Conservation (phyloP, 2,888 invertebrate genomes). For the Clivina fossor region DNA sequence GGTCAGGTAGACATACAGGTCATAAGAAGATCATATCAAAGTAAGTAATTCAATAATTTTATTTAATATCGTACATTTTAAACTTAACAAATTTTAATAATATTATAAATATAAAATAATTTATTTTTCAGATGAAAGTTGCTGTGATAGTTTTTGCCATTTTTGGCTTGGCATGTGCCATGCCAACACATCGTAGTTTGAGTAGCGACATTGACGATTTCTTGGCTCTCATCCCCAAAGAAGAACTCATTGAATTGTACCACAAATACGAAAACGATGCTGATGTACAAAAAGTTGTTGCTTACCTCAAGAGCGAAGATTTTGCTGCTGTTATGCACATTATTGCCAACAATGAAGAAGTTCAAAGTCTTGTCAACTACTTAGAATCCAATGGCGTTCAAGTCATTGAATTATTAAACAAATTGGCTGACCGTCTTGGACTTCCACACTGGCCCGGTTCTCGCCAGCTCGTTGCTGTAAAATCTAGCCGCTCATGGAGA, state of each 20-base stretch:
- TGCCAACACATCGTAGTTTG: constrained; percentile 10
- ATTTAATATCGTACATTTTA: neutral
- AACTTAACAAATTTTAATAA: neutral
- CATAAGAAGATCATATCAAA: neutral
- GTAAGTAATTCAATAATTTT: neutral
- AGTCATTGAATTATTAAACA: constrained; percentile 8
- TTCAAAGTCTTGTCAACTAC: constrained; percentile 36
- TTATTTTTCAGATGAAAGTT: constrained; percentile 19
- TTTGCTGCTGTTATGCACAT: constrained; percentile 36
- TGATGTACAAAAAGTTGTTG: constrained; percentile 38
- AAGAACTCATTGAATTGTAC: constrained; percentile 35
- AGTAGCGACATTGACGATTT: constrained; percentile 31
- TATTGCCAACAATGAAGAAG: constrained; percentile 37
- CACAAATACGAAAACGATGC: constrained; percentile 37
- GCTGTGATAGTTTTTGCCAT: constrained; percentile 17
- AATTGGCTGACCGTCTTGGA: constrained; percentile 14
- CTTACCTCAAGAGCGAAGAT: constrained; percentile 38
- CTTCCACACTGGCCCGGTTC: constrained; percentile 6
- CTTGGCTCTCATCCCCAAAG: constrained; percentile 34
- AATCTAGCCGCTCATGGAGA: constrained; percentile 9
- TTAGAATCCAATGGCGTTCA: constrained; percentile 9
- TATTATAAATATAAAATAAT: constrained; percentile 1
- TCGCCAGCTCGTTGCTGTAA: neutral
- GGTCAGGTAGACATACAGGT: neutral
- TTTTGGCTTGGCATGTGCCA: constrained; percentile 7